Conservation (phyloP, 2,888 invertebrate genomes). For the Nowickia ferox region DNA sequence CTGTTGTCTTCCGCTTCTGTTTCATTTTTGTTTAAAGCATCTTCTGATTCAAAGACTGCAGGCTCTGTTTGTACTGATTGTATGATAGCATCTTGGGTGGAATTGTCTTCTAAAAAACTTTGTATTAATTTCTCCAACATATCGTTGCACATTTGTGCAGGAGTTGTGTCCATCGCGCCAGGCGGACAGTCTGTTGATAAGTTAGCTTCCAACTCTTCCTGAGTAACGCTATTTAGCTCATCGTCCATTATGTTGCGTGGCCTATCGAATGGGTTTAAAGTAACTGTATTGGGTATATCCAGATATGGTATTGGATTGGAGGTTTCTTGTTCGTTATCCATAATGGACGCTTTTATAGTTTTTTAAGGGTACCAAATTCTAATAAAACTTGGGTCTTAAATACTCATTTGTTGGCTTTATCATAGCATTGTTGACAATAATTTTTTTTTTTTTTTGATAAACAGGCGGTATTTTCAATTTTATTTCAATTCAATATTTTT, state of each 20-base stretch:
- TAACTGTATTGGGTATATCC: conserved; percentile 62
- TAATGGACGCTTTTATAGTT: conserved; percentile 8
- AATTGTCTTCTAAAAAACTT: conserved; percentile 68
- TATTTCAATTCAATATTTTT: neutral
- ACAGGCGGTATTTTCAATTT: neutral
- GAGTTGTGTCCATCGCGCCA: conserved; percentile 17
- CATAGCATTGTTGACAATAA: neutral
- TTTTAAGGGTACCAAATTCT: neutral
- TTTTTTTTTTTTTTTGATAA: neutral
- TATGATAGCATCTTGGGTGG: conserved; percentile 59
- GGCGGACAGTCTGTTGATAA: conserved; percentile 62
- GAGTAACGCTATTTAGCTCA: conserved; percentile 67
- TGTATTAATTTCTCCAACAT: conserved; percentile 67
- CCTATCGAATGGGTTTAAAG: conserved; percentile 67
- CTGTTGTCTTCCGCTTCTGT: neutral
- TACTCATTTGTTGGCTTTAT: neutral
- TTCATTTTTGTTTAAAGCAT: neutral
- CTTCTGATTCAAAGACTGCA: conserved; percentile 10
- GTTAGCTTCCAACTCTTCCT: conserved; percentile 67
- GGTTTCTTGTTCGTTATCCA: conserved; percentile 64
- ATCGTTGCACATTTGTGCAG: conserved; percentile 44
- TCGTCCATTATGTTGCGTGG: conserved; percentile 66
- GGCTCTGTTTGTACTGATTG: conserved; percentile 26
- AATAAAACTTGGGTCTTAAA: neutral
- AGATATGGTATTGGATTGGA: conserved; percentile 50